Conservation (phyloP, 1,140 invertebrate genomes). For the Neotoxoptera formosana region DNA sequence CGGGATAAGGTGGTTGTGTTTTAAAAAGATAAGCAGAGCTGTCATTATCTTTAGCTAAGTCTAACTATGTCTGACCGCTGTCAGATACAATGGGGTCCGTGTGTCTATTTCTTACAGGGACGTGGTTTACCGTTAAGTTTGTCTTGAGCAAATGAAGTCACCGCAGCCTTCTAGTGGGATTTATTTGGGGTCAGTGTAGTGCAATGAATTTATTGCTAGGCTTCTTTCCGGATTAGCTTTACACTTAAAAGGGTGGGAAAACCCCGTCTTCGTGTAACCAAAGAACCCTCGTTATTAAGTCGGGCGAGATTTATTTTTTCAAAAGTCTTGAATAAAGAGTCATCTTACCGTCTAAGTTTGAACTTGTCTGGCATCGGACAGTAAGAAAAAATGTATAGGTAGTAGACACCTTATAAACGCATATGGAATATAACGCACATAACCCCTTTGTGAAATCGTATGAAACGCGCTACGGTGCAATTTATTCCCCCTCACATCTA, state of each 20-base stretch:
- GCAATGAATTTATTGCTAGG: conserved; percentile 36
- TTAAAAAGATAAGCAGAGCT: background rate
- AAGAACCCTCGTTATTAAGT: conserved; percentile 31
- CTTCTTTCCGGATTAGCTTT: conserved; percentile 35
- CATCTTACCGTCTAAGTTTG: background rate
- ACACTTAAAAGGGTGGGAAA: conserved; percentile 43
- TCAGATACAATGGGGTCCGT: background rate
- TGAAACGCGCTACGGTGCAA: background rate
- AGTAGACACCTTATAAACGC: conserved; percentile 16
- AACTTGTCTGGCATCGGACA: conserved; percentile 23
- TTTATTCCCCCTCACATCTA: background rate
- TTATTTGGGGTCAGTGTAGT: conserved; percentile 5
- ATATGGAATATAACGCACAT: background rate
- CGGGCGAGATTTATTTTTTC: conserved; percentile 46
- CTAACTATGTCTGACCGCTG: conserved; percentile 6
- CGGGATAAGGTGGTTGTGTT: background rate
- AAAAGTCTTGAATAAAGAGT: background rate
- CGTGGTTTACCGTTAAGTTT: conserved; percentile 3
- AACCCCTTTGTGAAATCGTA: background rate
- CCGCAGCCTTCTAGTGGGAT: background rate
- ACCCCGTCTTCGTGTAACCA: conserved; percentile 5
- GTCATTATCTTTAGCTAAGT: background rate
- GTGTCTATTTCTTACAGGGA: background rate
- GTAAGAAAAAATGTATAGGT: background rate
- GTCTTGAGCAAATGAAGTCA: conserved; percentile 38